phyloP scores from a whole-genome alignment of 37 sponge, comb jelly and placozoan genomes.

The Oscarella lobularis region DNA sequence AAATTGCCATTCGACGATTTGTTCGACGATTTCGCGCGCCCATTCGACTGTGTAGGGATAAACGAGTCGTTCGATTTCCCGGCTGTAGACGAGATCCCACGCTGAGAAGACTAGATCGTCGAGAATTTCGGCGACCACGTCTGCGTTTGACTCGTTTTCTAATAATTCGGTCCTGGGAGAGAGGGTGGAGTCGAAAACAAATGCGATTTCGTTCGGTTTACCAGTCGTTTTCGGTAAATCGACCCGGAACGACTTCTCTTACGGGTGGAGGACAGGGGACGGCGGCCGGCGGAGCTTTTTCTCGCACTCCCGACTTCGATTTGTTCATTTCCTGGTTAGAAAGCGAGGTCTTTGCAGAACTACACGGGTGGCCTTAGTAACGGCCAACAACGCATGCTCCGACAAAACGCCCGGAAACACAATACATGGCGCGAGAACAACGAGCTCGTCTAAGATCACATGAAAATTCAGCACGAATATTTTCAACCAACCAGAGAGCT shows the following conservation, averaged over 20 bases:
- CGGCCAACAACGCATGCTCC: too few species aligned
- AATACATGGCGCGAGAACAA: too few species aligned
- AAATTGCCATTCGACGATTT: slow-evolving; percentile 42
- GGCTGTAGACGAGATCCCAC: slow-evolving; percentile 17
- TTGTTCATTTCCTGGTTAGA: too few species aligned
- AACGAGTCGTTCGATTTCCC: slow-evolving; percentile 17
- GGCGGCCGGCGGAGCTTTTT: neutral
- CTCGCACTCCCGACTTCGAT: neutral
- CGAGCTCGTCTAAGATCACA: too few species aligned
- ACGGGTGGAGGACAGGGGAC: slow-evolving; percentile 2
- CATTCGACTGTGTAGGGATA: slow-evolving; percentile 31
- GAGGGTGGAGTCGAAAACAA: neutral
- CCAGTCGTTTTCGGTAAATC: slow-evolving; percentile 36
- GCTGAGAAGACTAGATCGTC: slow-evolving; percentile 32
- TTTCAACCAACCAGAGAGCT: too few species aligned
- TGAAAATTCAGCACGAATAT: too few species aligned
- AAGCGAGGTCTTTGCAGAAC: too few species aligned
- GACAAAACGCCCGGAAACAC: too few species aligned
- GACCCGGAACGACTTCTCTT: slow-evolving; percentile 40
- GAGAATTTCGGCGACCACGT: slow-evolving; percentile 19
- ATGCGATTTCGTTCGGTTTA: neutral
- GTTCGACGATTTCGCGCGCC: slow-evolving; percentile 28
- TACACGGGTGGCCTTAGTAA: too few species aligned
- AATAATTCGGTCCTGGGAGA: slow-evolving; percentile 19
- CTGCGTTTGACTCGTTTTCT: slow-evolving; percentile 18